Evolutionary conservation across 2,888 invertebrate genomes (phyloP).

Genomic region (Thymelicus acteon): DNA sequence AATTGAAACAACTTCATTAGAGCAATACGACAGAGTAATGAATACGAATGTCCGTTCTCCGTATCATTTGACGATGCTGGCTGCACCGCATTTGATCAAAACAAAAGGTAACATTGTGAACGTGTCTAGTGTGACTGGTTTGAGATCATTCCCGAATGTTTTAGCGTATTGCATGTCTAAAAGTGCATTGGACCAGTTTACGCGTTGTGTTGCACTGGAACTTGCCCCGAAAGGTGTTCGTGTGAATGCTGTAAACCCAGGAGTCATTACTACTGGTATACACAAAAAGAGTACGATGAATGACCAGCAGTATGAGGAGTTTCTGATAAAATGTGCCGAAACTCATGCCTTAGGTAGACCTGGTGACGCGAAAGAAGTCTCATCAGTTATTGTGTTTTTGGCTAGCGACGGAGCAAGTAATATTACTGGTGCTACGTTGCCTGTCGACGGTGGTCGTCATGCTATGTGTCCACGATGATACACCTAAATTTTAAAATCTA

Average conservation of each 20-base stretch:
- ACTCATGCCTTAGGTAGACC: slow-evolving; percentile 96
- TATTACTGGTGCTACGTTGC: slow-evolving; percentile 92
- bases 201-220: slow-evolving; percentile 94
- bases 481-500: too few species aligned
- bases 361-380: slow-evolving; percentile 93
- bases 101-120: slow-evolving; percentile 95
- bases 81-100: slow-evolving; percentile 91
- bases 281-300: slow-evolving; percentile 93
- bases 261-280: slow-evolving; percentile 94
- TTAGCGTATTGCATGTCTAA: slow-evolving; percentile 97
- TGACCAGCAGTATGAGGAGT: slow-evolving; percentile 90
- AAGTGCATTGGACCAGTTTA: slow-evolving; percentile 96
- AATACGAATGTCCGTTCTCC: slow-evolving; percentile 93
- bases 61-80: slow-evolving; percentile 92
- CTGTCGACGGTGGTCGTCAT: slow-evolving; percentile 95
- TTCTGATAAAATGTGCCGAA: slow-evolving; percentile 91
- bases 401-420: slow-evolving; percentile 93
- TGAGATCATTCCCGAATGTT: slow-evolving; percentile 94
- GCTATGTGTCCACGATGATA: slow-evolving; percentile 91
- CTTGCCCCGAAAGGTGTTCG: slow-evolving; percentile 91
- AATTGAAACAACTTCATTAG: slow-evolving; percentile 92
- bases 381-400: slow-evolving; percentile 94
- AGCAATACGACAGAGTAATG: slow-evolving; percentile 94
- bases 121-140: slow-evolving; percentile 96
- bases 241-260: slow-evolving; percentile 96